Conservation (phyloP, 2,797 vertebrate genomes). For the Muscicapa striata region DNA sequence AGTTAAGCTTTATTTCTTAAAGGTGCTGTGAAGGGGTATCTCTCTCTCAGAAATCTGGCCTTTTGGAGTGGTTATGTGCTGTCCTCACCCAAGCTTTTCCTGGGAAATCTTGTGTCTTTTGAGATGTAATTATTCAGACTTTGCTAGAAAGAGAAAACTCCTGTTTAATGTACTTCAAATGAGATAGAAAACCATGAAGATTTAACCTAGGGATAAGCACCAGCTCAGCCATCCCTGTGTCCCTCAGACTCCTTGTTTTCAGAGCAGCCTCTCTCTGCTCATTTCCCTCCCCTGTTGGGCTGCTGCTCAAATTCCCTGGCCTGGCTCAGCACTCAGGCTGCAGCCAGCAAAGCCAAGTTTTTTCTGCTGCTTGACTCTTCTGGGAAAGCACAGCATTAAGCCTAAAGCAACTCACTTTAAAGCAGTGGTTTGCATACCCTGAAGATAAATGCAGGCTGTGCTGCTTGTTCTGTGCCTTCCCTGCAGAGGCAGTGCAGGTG, state of each 20-base stretch:
- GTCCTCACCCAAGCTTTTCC: not conserved
- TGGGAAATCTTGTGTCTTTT: fast-evolving
- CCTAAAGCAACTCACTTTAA: not conserved
- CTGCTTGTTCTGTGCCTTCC: not conserved
- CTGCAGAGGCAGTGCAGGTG: not conserved
- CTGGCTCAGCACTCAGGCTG: not conserved
- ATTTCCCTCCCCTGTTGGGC: not conserved
- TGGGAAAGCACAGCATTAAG: fast-evolving
- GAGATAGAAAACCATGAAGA: fast-evolving
- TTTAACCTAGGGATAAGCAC: fast-evolving
- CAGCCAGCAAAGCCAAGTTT: not conserved
- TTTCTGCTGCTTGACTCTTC: not conserved
- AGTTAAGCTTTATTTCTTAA: not conserved
- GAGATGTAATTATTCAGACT: not conserved
- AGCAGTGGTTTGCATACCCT: not conserved
- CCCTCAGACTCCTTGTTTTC: not conserved
- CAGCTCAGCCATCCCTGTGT: fast-evolving
- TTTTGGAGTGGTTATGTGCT: not conserved
- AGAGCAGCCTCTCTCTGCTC: no score
- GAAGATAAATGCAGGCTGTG: not conserved
- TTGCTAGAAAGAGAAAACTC: not conserved
- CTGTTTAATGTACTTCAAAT: not conserved
- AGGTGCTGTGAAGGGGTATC: no score
- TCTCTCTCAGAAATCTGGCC: not conserved
- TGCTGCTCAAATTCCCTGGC: fast-evolving